These are phyloP conservation scores for Orius insidiosus DNA, from an alignment of 1,140 invertebrate species.

Conservation along the genomic window DNA sequence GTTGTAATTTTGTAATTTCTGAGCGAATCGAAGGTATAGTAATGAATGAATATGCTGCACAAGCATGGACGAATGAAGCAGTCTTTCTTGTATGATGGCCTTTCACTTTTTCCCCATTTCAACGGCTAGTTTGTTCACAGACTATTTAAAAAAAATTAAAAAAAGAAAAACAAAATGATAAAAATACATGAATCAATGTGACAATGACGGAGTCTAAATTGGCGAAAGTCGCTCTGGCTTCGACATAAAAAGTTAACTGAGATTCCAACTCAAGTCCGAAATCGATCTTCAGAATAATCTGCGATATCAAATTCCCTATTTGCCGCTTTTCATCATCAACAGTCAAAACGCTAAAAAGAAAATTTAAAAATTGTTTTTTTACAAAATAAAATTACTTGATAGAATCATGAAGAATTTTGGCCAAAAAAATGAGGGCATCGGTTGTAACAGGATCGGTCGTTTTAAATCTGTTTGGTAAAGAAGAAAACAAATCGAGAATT, in stretches of 20 bases:
- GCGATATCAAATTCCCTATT: slow-evolving; percentile 66
- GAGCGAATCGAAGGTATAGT: slow-evolving; percentile 83
- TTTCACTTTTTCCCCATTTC: slow-evolving; percentile 53
- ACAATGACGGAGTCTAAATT: slow-evolving; percentile 76
- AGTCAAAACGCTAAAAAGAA: slow-evolving; percentile 55
- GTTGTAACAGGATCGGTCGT: slow-evolving; percentile 72
- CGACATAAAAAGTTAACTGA: slow-evolving; percentile 83
- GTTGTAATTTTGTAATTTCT: slow-evolving; percentile 51
- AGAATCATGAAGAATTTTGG: slow-evolving; percentile 76
- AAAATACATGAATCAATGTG: slow-evolving; percentile 59
- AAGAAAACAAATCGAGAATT: slow-evolving; percentile 51
- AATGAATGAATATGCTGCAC: slow-evolving; percentile 86
- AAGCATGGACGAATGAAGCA: slow-evolving; percentile 74
- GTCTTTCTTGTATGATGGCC: slow-evolving; percentile 66
- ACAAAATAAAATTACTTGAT: slow-evolving; percentile 58
- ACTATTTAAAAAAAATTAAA: slow-evolving; percentile 28
- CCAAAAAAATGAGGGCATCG: slow-evolving; percentile 70
- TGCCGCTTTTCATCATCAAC: slow-evolving; percentile 82
- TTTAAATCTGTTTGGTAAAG: slow-evolving; percentile 33
- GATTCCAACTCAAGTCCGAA: slow-evolving; percentile 76
- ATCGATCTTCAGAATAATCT: slow-evolving; percentile 58
- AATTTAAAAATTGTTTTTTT: slow-evolving; percentile 4
- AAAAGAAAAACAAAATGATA: background rate
- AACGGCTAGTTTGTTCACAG: slow-evolving; percentile 61
- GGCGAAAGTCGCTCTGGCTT: slow-evolving; percentile 70